Evolutionary conservation across 1,140 invertebrate species (phyloP).

Genomic region (Saccostrea cuccullata): DNA sequence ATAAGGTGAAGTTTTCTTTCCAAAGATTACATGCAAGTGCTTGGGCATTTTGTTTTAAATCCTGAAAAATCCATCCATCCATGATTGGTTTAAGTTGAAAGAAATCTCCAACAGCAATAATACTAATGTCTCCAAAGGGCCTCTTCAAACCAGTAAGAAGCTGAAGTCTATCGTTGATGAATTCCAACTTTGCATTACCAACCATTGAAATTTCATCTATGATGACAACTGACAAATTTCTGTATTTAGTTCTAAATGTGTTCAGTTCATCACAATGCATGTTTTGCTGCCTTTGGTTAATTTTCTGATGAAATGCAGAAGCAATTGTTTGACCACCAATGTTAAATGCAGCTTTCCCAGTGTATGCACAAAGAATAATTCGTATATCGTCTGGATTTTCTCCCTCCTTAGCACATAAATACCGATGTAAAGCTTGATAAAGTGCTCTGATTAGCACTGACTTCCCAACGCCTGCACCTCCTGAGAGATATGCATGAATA

Average conservation of each 20-base stretch:
- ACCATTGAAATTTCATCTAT: too few relatives aligned
- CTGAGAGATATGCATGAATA: conserved; percentile 46
- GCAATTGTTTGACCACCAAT: conserved; percentile 25
- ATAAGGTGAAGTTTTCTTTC: too few relatives aligned
- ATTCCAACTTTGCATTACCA: too few relatives aligned
- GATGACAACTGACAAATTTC: too few relatives aligned
- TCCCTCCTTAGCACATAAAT: conserved; percentile 43
- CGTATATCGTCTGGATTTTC: conserved; percentile 50
- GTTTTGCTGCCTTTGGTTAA: not conserved
- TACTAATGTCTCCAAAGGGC: too few relatives aligned
- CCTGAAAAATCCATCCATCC: conserved; percentile 49
- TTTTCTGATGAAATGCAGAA: conserved; percentile 36
- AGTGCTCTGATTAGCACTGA: conserved; percentile 47
- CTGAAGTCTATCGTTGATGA: too few relatives aligned
- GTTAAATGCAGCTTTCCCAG: conserved; percentile 40
- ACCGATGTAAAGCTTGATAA: conserved; percentile 52
- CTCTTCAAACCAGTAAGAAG: too few relatives aligned
- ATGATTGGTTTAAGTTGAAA: too few relatives aligned
- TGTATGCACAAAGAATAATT: conserved; percentile 46
- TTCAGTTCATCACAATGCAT: too few relatives aligned
- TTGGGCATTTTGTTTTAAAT: not conserved
- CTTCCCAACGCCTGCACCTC: conserved; percentile 55
- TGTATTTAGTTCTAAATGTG: too few relatives aligned
- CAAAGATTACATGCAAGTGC: not conserved
- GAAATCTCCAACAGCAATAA: too few relatives aligned